phyloP scores from a whole-genome alignment of 2,797 vertebrate genomes.

The Oreochromis mossambicus region DNA sequence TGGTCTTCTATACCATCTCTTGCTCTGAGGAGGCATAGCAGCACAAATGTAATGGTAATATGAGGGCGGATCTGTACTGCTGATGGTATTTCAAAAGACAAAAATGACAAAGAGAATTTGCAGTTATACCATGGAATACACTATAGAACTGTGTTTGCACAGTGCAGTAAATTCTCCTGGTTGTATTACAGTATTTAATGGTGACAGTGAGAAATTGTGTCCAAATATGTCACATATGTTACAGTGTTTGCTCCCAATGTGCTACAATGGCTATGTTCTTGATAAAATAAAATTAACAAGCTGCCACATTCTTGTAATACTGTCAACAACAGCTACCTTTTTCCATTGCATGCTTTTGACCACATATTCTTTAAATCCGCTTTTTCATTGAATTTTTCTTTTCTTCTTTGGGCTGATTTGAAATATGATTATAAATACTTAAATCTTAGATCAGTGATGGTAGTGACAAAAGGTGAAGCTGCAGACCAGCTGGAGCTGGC shows the following conservation, averaged over 20 bases:
- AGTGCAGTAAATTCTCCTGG: not conserved
- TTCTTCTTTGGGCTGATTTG: not conserved
- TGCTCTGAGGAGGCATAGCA: not conserved
- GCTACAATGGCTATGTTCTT: not conserved
- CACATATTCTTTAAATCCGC: not conserved
- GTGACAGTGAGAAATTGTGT: not conserved
- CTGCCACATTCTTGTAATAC: not conserved
- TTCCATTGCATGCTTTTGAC: not conserved
- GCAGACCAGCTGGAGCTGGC: not conserved
- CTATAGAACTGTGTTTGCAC: not conserved
- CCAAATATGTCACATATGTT: not conserved
- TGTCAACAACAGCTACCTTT: not conserved
- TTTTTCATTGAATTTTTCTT: not conserved
- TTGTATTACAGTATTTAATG: not conserved
- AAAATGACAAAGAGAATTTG: not conserved
- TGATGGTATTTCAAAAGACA: not conserved
- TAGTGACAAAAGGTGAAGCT: not conserved
- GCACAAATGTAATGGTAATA: accelerated
- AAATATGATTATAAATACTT: not conserved
- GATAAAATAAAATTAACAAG: not conserved
- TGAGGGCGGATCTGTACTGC: not conserved
- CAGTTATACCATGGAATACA: not conserved
- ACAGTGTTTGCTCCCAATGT: not conserved
- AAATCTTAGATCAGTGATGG: not conserved
- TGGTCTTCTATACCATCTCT: not conserved